Evolutionary conservation across 2,888 invertebrate genomes (phyloP).

Genomic region (Ceraclea dissimilis): DNA sequence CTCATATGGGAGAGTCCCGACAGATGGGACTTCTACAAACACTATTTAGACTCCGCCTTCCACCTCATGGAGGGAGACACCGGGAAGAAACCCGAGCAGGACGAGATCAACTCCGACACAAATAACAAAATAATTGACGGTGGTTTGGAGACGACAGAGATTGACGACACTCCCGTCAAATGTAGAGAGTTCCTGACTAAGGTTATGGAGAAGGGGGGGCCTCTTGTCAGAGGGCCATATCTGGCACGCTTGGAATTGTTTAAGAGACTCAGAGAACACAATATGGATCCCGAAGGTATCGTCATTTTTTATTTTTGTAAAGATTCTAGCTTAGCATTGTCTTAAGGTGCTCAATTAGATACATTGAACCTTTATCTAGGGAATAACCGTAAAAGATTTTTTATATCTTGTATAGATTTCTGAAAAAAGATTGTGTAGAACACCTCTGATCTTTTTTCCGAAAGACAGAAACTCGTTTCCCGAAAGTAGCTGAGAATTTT

Average conservation of each 20-base stretch:
- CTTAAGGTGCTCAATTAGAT: background rate
- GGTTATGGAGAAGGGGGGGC: conserved; percentile 35
- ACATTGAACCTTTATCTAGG: too few relatives aligned
- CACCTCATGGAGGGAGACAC: conserved; percentile 46
- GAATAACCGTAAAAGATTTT: too few relatives aligned
- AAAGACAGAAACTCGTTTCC: too few relatives aligned
- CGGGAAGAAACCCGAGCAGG: conserved; percentile 28
- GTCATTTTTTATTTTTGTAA: conserved; percentile 18
- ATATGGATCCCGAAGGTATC: conserved; percentile 42
- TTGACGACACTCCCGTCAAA: conserved; percentile 42
- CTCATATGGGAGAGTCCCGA: conserved; percentile 67
- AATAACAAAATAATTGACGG: background rate
- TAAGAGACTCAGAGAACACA: conserved; percentile 49
- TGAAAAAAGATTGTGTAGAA: too few relatives aligned
- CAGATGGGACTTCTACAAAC: conserved; percentile 65
- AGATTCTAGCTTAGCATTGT: too few relatives aligned
- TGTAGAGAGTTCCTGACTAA: conserved; percentile 43
- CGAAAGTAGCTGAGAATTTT: too few relatives aligned
- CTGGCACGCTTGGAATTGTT: conserved; percentile 74
- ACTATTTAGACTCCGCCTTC: conserved; percentile 65
- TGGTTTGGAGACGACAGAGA: conserved; percentile 15
- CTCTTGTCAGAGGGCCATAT: conserved; percentile 68
- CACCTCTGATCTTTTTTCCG: too few relatives aligned
- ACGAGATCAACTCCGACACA: background rate
- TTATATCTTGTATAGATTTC: too few relatives aligned